These are phyloP conservation scores for Riptortus pedestris DNA, from an alignment of 1,140 invertebrate genomes.

Conservation along the genomic window DNA sequence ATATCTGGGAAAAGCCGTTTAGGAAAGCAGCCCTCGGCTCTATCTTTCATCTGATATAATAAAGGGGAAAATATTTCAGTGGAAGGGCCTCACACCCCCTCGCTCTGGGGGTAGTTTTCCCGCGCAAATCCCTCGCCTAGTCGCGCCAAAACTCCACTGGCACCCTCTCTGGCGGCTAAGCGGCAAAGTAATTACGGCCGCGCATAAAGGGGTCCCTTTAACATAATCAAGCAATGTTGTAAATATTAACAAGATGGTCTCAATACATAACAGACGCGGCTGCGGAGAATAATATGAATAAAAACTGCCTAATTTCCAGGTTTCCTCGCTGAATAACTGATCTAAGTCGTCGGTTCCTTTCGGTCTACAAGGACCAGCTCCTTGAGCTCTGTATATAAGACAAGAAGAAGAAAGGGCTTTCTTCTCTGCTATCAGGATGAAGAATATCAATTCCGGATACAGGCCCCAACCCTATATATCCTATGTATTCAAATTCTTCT, in stretches of 20 bases:
- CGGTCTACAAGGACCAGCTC: background rate
- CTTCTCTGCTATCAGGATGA: background rate
- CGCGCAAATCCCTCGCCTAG: too few relatives aligned
- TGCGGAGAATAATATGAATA: background rate
- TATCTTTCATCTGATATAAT: background rate
- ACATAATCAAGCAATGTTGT: background rate
- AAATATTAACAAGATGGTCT: background rate
- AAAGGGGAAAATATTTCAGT: background rate
- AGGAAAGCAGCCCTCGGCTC: too few relatives aligned
- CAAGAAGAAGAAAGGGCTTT: background rate
- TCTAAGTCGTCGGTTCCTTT: background rate
- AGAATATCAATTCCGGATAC: background rate
- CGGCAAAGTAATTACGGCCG: background rate
- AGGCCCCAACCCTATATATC: background rate
- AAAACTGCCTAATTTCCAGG: background rate
- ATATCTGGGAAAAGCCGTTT: too few relatives aligned
- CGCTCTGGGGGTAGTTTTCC: too few relatives aligned
- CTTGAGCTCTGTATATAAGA: too few relatives aligned
- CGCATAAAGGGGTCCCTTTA: background rate
- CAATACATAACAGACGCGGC: background rate
- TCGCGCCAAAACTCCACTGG: too few relatives aligned
- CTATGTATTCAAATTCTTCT: background rate
- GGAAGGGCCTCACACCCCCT: background rate
- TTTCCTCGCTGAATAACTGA: background rate
- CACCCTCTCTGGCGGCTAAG: background rate